Conservation (phyloP, 2,888 invertebrate genomes). For the Microplitis manilae region DNA sequence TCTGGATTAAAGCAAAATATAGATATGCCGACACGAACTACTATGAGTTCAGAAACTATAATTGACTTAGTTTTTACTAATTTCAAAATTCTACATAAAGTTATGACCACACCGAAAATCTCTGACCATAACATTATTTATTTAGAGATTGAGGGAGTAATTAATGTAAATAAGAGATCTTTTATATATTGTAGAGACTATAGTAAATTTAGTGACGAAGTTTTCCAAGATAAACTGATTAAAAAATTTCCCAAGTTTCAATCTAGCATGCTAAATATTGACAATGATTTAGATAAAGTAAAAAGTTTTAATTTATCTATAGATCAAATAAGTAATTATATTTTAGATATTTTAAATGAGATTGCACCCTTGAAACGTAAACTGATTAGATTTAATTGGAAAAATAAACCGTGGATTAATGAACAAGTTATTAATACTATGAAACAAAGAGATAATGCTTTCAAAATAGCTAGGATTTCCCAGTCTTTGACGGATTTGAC, state of each 20-base stretch:
- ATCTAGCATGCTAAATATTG: too few relatives aligned
- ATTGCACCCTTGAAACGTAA: conserved; percentile 29
- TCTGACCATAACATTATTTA: background rate
- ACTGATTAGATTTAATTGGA: conserved; percentile 27
- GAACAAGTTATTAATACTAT: conserved; percentile 23
- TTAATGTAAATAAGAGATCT: background rate
- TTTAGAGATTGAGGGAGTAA: background rate
- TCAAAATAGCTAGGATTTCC: background rate
- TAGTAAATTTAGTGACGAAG: conserved; percentile 12
- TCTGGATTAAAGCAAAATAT: background rate
- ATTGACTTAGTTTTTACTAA: conserved; percentile 23
- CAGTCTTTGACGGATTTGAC: background rate
- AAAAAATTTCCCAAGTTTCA: too few relatives aligned
- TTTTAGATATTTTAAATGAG: too few relatives aligned
- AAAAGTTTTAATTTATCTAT: too few relatives aligned
- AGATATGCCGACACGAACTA: background rate
- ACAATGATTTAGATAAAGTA: too few relatives aligned
- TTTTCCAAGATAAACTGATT: background rate
- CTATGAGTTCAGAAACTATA: conserved; percentile 9
- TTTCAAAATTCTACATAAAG: background rate
- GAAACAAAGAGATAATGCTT: conserved; percentile 23
- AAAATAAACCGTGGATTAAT: conserved; percentile 40
- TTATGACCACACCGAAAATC: background rate
- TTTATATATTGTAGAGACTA: conserved; percentile 15
- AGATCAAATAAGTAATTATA: too few relatives aligned